These are phyloP conservation scores for Stenchaetothrips biformis DNA, from an alignment of 2,888 invertebrate species.

Conservation along the genomic window DNA sequence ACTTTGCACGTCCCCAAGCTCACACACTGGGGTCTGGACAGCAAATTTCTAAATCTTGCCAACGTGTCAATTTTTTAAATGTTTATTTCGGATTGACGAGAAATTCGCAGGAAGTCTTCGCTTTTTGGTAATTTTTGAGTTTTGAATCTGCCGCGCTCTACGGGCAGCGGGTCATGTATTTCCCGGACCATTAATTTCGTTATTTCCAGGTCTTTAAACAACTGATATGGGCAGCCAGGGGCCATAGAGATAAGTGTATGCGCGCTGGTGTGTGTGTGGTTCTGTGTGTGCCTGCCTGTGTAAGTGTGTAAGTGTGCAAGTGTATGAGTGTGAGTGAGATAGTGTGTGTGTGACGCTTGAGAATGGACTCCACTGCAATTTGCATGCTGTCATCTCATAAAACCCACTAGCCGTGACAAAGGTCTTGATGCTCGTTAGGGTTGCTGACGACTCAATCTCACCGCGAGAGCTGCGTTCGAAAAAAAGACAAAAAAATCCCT, in stretches of 20 bases:
- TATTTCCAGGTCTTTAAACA: background rate
- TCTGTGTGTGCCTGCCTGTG: background rate
- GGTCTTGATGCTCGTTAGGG: background rate
- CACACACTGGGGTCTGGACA: too few species aligned
- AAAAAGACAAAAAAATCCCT: background rate
- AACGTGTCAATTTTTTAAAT: too few species aligned
- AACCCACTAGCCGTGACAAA: slow-evolving; percentile 18
- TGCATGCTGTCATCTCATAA: slow-evolving; percentile 24
- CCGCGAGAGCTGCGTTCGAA: background rate
- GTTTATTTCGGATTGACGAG: too few species aligned
- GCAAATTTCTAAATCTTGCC: too few species aligned
- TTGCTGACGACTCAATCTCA: slow-evolving; percentile 10
- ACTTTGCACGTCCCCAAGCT: too few species aligned
- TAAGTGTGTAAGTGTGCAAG: background rate
- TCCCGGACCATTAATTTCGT: too few species aligned
- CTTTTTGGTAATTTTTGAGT: too few species aligned
- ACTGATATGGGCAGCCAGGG: background rate
- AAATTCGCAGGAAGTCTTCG: too few species aligned
- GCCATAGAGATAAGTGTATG: background rate
- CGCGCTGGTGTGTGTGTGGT: background rate
- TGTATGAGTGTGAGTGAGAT: background rate
- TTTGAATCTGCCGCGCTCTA: too few species aligned
- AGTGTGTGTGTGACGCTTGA: background rate
- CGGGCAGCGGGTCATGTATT: too few species aligned
- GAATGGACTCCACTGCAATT: slow-evolving; percentile 1